Conservation (phyloP, 1,140 invertebrate genomes). For the Drosophila bocqueti region DNA sequence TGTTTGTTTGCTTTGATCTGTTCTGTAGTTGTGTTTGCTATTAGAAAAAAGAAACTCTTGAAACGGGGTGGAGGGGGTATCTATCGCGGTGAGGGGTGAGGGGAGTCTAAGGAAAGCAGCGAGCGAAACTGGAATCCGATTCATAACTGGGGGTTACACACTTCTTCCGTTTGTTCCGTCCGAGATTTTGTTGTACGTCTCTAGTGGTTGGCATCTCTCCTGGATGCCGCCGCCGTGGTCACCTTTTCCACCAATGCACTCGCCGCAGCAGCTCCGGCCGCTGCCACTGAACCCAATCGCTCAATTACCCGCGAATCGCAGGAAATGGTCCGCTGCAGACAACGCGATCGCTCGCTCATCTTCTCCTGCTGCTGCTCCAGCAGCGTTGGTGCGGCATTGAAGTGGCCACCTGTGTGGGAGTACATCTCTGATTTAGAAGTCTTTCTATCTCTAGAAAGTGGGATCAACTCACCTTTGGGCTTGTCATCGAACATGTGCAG, state of each 20-base stretch:
- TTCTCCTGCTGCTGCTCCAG: slow-evolving; percentile 91
- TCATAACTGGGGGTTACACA: background rate
- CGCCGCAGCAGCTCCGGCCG: slow-evolving; percentile 11
- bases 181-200: background rate
- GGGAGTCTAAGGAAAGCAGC: background rate
- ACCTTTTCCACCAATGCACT: slow-evolving; percentile 46
- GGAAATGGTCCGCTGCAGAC: slow-evolving; percentile 86
- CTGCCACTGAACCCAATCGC: slow-evolving; percentile 44
- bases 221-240: slow-evolving; percentile 11
- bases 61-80: background rate
- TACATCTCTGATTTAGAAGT: background rate
- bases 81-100: background rate
- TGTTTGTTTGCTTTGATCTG: slow-evolving; percentile 3
- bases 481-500: slow-evolving; percentile 76
- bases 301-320: slow-evolving; percentile 72
- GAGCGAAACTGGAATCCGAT: background rate
- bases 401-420: slow-evolving; percentile 82
- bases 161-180: background rate
- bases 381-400: slow-evolving; percentile 89
- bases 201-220: slow-evolving; percentile 51
- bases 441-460: background rate
- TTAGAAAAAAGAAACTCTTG: background rate
- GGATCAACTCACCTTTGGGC: slow-evolving; percentile 53
- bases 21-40: background rate
- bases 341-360: slow-evolving; percentile 89